phyloP scores from a whole-genome alignment of 2,888 invertebrate species.

The Epistrophella euchroma region DNA sequence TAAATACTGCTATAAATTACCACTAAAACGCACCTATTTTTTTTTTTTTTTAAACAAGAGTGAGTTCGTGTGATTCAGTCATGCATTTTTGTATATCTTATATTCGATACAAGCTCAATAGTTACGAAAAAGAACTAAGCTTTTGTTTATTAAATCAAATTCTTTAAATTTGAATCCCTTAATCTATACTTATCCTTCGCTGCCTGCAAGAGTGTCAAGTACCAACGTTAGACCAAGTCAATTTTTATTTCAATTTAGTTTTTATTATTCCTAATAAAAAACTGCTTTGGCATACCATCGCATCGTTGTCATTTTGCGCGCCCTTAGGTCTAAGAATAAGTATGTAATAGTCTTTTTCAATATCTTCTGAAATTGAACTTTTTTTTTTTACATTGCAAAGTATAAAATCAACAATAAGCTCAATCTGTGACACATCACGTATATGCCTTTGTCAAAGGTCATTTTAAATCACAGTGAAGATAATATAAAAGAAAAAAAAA shows the following conservation, averaged over 20 bases:
- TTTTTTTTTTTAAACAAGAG: too few species aligned
- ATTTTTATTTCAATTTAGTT: not conserved
- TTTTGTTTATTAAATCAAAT: too few species aligned
- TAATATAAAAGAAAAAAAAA: conserved; percentile 1
- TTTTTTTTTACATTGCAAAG: not conserved
- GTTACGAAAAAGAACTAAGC: too few species aligned
- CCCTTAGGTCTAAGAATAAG: not conserved
- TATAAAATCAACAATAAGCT: conserved; percentile 7
- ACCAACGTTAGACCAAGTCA: not conserved
- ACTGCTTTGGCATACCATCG: not conserved
- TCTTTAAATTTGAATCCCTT: too few species aligned
- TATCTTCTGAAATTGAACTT: conserved; percentile 19
- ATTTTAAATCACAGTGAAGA: not conserved
- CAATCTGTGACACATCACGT: conserved; percentile 47
- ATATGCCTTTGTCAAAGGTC: conserved; percentile 25
- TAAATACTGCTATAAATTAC: too few species aligned
- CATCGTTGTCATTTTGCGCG: not conserved
- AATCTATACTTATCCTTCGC: too few species aligned
- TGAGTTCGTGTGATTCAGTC: too few species aligned
- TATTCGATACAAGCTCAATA: too few species aligned
- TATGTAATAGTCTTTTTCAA: not conserved
- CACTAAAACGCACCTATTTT: too few species aligned
- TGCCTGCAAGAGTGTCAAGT: too few species aligned
- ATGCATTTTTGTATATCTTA: too few species aligned
- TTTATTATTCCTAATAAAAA: not conserved